These are phyloP conservation scores for Xylocopa sonorina DNA, from an alignment of 1,140 invertebrate genomes.

Conservation along the genomic window DNA sequence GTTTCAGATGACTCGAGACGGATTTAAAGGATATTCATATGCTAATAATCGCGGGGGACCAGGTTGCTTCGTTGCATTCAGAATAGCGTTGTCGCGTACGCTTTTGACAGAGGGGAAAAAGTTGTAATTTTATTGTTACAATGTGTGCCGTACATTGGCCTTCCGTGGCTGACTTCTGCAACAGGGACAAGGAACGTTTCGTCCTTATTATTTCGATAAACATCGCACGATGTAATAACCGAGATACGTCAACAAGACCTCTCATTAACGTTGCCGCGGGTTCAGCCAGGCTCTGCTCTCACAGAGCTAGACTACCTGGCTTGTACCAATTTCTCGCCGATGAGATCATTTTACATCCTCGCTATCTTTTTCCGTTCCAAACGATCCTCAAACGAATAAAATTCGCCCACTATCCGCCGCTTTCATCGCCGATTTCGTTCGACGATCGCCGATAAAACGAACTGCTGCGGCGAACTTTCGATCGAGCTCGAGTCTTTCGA, in stretches of 20 bases:
- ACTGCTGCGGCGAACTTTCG: not conserved
- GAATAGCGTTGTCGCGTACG: not conserved
- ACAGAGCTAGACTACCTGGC: constrained; percentile 14
- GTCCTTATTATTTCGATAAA: constrained; percentile 43
- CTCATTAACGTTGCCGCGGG: constrained; percentile 37
- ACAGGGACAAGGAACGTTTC: constrained; percentile 21
- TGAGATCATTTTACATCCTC: constrained; percentile 41
- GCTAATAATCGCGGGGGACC: not conserved
- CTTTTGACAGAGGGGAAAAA: not conserved
- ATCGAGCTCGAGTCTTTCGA: not conserved
- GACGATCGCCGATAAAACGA: not conserved
- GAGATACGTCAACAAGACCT: constrained; percentile 26
- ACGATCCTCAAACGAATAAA: not conserved
- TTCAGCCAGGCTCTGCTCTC: constrained; percentile 23
- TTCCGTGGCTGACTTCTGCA: not conserved
- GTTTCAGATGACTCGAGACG: too few species aligned
- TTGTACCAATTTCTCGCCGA: constrained; percentile 41
- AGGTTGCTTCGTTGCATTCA: not conserved
- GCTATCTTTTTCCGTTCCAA: not conserved
- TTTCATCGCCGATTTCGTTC: constrained; percentile 10
- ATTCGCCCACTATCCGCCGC: not conserved
- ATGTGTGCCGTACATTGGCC: constrained; percentile 24
- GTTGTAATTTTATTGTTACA: not conserved
- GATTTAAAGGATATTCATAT: not conserved
- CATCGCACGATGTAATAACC: constrained; percentile 37